Base-by-base conservation (phyloP, 2,113 vertebrate species). In the Nesospiza acunhae region DNA sequence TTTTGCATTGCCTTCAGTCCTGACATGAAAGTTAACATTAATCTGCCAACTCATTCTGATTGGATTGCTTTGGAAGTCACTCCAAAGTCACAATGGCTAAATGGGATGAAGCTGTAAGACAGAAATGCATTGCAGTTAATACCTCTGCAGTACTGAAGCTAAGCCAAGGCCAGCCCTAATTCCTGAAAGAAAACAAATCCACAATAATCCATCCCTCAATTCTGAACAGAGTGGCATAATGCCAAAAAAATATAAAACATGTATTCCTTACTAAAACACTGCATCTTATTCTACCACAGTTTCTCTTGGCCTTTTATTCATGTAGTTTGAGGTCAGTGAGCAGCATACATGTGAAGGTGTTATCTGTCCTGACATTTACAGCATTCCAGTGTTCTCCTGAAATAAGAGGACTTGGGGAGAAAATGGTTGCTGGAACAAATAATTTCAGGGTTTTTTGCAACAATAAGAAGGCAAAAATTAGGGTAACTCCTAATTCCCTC, bases 181-280 rank as follows among this genome's bases (percentile, higher is more conserved):
- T 98, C 98, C 98, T 96, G 97, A 98, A 98, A 98, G 97, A 98
- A 98, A 98, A 98, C 95, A 99, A 98, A 98, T 99, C 98, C 96
- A 97, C 97, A 95, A 96, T 98, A 98, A 99, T 99, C 98, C 97
- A 95, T 85, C 96, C 97, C 97, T 98, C 98, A 98, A 98, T 98
- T 98, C 98, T 97, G 97, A 97, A 92, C 96, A 98, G 96, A 97
- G 80, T 96, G 96, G 97, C 97, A 96, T 86, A 42, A 60, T 88
- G 96, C 94, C 96, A 97, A 96, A 97, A 97, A 97, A 94, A 67
- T 63, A 95, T 79, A 68, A 84, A 97, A 91, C 92, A 72, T 77
- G 70, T 84, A 96, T 89, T 95, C 76, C 97, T 97, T 95, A 73
- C 90, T 84, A 68, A 97, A 89, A 86, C 69, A 87, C 85, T 31